phyloP scores from a whole-genome alignment of 2,888 invertebrate genomes.

The Eupithecia subumbrata region DNA sequence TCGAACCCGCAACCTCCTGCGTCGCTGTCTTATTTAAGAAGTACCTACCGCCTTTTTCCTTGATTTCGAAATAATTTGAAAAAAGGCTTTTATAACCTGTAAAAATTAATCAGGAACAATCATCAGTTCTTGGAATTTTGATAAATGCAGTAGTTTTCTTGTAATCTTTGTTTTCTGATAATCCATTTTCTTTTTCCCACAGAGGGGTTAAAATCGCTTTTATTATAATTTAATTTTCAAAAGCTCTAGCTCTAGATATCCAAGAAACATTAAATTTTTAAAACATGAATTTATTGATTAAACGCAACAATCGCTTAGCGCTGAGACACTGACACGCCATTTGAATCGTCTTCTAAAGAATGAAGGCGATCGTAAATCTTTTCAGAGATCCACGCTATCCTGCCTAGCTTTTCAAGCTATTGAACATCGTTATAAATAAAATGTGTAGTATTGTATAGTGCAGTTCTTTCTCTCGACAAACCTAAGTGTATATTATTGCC shows the following conservation, averaged over 20 bases:
- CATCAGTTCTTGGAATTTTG: neutral
- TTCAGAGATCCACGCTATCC: slow-evolving; percentile 40
- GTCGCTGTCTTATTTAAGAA: neutral
- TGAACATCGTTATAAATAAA: neutral
- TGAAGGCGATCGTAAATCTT: slow-evolving; percentile 48
- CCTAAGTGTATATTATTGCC: no score
- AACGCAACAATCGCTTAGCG: slow-evolving; percentile 34
- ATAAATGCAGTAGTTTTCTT: neutral
- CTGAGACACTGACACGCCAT: slow-evolving; percentile 45
- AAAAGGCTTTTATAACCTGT: neutral
- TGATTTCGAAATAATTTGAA: neutral
- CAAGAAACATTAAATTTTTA: neutral
- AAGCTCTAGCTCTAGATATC: neutral
- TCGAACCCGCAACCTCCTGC: no score
- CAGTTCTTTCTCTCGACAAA: neutral
- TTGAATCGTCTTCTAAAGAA: slow-evolving; percentile 45
- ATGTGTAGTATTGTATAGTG: neutral
- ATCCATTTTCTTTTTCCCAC: neutral
- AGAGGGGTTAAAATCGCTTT: neutral
- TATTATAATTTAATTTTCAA: neutral
- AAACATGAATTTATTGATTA: neutral
- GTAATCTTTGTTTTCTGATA: neutral
- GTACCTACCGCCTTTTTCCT: no score
- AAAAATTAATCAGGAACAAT: neutral
- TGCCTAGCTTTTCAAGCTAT: slow-evolving; percentile 18